Evolutionary conservation across 1,140 invertebrate species (phyloP), one percentile per base, ranked within the genome.

Genomic region (Caenorhabditis inopinata): DNA sequence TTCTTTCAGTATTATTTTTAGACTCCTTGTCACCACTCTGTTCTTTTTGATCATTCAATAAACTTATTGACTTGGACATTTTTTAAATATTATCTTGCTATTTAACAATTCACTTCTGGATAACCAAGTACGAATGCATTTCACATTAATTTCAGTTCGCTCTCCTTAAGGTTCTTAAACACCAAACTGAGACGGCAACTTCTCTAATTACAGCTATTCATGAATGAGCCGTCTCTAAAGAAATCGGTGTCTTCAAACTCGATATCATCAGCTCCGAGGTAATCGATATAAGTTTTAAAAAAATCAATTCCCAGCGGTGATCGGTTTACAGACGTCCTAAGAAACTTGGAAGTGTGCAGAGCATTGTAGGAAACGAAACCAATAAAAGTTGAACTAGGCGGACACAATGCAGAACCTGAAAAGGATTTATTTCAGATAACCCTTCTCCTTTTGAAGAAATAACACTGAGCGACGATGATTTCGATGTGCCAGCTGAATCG

Each of bases 401-500:
- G n/a, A n/a, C n/a, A n/a, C n/a, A n/a, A n/a, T n/a, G n/a, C n/a
- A n/a, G n/a, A n/a, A n/a, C n/a, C n/a, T n/a, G n/a, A n/a, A n/a
- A n/a, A n/a, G n/a, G n/a, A n/a, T n/a, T n/a, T n/a, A n/a, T n/a
- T 68, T 68, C 16, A 68, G 58, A 38, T 21, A 18, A 4, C 2
- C 32, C 58, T n/a, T 21, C 32, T 18, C 58, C 58, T 16, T 68
- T 68, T n/a, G 58, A 68, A 68, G 58, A 68, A 42, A 68, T 68
- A n/a, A 21, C 25, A 42, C n/a, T 68, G 58, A 68, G 58, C n/a
- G 58, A 58, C 18, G 53, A 68, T 42, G 58, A 68, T 5, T 29
- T 38, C 35, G 32, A 38, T 38, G 14, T 9, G 2, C 2, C 6
- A 11, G 32, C n/a, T 11, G 21, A 68, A 21, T 2, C 32, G 3